Evolutionary conservation across 1,140 invertebrate species (phyloP), one percentile per base, ranked within the genome.

Genomic region (Mya arenaria): DNA sequence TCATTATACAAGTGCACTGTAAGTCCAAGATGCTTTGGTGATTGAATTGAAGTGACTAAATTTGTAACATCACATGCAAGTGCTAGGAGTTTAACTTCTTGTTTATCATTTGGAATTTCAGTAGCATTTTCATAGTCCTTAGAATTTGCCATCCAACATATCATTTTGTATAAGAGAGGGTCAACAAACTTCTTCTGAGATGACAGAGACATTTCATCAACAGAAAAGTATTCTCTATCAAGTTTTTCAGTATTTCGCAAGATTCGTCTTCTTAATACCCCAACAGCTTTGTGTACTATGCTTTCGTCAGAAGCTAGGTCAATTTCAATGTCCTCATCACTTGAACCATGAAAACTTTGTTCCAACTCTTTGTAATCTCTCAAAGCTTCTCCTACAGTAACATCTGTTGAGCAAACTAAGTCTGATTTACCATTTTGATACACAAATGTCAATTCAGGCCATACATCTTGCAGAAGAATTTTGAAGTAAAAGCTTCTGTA

Each of bases 21-120:
- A 25, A 44, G n/a, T 68, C 65, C 65, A 23, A 68, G 65, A 68
- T 68, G 37, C 25, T 68, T 68, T 44, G 65, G 65, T 44, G 39
- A 41, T 25, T 23, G 36, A 1, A 34, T 41, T 10, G 6, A 15
- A n/a, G 65, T 44, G 30, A 68, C 36, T n/a, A 68, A 19, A 62
- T 6, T 25, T 19, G n/a, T n/a, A n/a, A n/a, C n/a, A n/a, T n/a
- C n/a, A n/a, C n/a, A n/a, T n/a, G n/a, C n/a, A n/a, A n/a, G n/a
- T n/a, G n/a, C n/a, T n/a, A n/a, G n/a, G n/a, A n/a, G n/a, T n/a
- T n/a, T n/a, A n/a, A n/a, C n/a, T n/a, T n/a, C n/a, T n/a, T n/a
- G n/a, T n/a, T n/a, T n/a, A n/a, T n/a, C n/a, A n/a, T n/a, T n/a
- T n/a, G n/a, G n/a, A n/a, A n/a, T n/a, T n/a, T 30, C n/a, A 10